Base-by-base conservation (phyloP, 2,888 invertebrate species). In the Drosophila rubida region DNA sequence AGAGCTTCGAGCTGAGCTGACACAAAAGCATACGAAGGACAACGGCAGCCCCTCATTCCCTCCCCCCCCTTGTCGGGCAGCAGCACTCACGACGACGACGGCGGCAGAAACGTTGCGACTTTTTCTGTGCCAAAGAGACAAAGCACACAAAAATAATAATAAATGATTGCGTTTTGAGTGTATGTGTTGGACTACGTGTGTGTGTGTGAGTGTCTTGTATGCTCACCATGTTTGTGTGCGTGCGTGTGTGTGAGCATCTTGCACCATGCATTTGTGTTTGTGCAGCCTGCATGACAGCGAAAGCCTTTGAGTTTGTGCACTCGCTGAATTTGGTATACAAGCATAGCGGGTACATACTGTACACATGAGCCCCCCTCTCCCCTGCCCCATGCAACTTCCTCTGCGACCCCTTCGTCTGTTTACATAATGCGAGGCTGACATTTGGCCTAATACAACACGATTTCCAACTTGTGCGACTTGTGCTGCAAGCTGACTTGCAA, bases 11-110 rank as follows among this genome's bases (percentile, higher is more conserved):
- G 78, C 75, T 72, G 67, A 69, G 66, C 78, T 83, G 82, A 79
- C 85, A 85, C 85, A 82, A 82, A 82, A 82, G 83, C 75, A 59
- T 74, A 78, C 87, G 84, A 86, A 84, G 86, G 83, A 83, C 86
- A 86, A 70, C 80, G 63, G 63, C 72, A 75, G 54, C 59, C 55
- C 19, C 7, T 23, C 0, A 6, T 6, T 25, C 19, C 13, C 8
- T 1, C 27, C 2, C 44, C 39, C 25, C 14, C 7, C n/a, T 23
- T 51, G 60, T 37, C 51, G 32, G 42, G 19, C 48, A 35, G 55
- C 27, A 39, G 50, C 46, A 60, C 44, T 32, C 22, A 48, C 68
- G 42, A 19, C 46, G 37, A 23, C 66, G 44, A 42, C 55, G 16
- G 32, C 58, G 41, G 39, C 55, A 35, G 64, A 60, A 75, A 71